Conservation (phyloP, 2,888 invertebrate genomes). For the Portevinia maculata region DNA sequence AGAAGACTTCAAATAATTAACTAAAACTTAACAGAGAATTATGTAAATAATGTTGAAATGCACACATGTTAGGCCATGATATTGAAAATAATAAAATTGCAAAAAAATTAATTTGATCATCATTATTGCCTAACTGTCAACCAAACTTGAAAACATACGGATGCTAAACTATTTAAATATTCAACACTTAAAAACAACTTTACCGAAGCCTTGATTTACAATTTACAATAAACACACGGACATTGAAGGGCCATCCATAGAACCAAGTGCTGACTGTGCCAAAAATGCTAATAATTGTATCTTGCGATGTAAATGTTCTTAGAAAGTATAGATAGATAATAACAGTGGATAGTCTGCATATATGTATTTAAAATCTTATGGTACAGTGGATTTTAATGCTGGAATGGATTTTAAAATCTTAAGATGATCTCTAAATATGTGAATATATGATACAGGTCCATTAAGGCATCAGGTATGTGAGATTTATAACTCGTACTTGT, state of each 20-base stretch:
- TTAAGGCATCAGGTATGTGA: no score
- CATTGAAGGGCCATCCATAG: not conserved
- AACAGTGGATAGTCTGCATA: no score
- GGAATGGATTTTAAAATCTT: no score
- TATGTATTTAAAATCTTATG: no score
- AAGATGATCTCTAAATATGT: no score
- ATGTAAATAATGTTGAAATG: not conserved
- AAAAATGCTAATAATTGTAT: not conserved
- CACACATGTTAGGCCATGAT: not conserved
- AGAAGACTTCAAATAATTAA: not conserved
- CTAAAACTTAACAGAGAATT: not conserved
- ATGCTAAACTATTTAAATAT: not conserved
- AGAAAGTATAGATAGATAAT: no score
- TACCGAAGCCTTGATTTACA: not conserved
- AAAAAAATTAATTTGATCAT: not conserved
- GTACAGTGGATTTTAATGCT: no score
- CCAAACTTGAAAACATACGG: not conserved
- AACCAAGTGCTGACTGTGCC: no score
- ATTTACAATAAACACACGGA: not conserved
- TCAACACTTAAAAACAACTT: constrained; percentile 1
- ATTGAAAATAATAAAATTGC: not conserved
- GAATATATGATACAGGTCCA: no score
- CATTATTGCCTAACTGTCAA: not conserved
- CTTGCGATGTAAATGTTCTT: not conserved
- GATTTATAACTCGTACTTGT: no score